These are phyloP conservation scores for Bacillus rossius DNA, from an alignment of 1,140 invertebrate genomes.

Conservation along the genomic window DNA sequence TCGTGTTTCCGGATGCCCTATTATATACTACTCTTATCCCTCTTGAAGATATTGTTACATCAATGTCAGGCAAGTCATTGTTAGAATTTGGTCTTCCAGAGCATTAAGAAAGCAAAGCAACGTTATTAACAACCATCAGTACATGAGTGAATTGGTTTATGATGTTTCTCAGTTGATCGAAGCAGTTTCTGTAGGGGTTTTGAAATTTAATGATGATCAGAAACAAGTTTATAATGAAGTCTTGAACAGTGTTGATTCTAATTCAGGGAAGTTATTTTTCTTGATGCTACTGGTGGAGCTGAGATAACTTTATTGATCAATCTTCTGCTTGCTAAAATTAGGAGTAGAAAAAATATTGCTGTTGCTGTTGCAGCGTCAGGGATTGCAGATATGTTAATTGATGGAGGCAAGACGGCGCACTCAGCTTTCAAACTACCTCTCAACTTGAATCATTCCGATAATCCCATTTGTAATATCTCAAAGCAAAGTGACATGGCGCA, in stretches of 20 bases:
- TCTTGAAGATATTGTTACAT: not conserved
- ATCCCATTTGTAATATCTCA: slow-evolving; percentile 26
- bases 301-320: too few relatives aligned
- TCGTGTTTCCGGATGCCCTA: too few relatives aligned
- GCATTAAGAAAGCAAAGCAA: not conserved
- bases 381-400: slow-evolving; percentile 47
- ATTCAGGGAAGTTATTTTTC: too few relatives aligned
- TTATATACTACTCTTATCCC: too few relatives aligned
- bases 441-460: slow-evolving; percentile 20
- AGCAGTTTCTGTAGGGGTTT: not conserved
- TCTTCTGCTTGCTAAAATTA: too few relatives aligned
- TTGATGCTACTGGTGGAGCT: too few relatives aligned
- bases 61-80: not conserved
- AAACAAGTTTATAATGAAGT: not conserved
- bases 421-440: slow-evolving; percentile 44
- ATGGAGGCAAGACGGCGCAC: slow-evolving; percentile 46
- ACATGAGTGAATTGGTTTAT: not conserved
- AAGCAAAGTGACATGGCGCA: slow-evolving; percentile 24
- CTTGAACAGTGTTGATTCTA: too few relatives aligned
- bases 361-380: slow-evolving; percentile 47
- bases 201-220: not conserved
- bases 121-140: not conserved
- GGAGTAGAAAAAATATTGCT: slow-evolving; percentile 21
- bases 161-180: slow-evolving; percentile 1
- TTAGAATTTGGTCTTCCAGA: not conserved